Evolutionary conservation across 2,797 vertebrate genomes (phyloP).

Genomic region (Anas acuta): DNA sequence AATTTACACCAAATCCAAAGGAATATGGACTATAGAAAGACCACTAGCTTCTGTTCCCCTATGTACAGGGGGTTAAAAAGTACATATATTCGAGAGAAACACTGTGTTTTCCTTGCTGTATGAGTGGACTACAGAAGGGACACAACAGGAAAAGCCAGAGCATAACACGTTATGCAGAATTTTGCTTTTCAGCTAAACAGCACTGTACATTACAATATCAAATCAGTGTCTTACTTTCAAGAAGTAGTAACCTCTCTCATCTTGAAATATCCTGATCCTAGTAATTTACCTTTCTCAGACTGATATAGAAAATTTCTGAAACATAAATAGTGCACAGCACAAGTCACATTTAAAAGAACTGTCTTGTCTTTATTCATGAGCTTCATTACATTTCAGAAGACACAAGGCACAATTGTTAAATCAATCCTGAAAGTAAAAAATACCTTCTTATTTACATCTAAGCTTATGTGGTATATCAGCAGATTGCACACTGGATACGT

Average conservation of each 20-base stretch:
- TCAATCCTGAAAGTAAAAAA: constrained; percentile 38
- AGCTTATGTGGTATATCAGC: background rate
- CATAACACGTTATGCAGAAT: background rate
- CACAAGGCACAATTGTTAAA: background rate
- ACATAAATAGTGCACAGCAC: background rate
- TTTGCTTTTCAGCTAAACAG: background rate
- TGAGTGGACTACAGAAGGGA: background rate
- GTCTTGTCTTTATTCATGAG: background rate
- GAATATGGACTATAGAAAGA: background rate
- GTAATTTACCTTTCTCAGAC: background rate
- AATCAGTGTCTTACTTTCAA: background rate
- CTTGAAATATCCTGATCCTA: background rate
- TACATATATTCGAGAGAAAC: background rate
- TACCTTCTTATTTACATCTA: background rate
- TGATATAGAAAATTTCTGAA: constrained; percentile 7
- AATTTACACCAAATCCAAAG: background rate
- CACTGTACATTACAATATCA: background rate
- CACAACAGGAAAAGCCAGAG: background rate
- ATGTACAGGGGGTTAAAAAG: background rate
- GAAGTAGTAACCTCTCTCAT: background rate
- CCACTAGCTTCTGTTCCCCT: background rate
- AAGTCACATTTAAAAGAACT: background rate
- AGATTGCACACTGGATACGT: background rate
- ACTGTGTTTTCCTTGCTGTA: background rate
- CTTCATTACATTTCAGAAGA: constrained; percentile 18